Evolutionary conservation across 2,797 vertebrate species (phyloP), one percentile per base, ranked within the genome.

Genomic region (Sebastes hopkinsi): DNA sequence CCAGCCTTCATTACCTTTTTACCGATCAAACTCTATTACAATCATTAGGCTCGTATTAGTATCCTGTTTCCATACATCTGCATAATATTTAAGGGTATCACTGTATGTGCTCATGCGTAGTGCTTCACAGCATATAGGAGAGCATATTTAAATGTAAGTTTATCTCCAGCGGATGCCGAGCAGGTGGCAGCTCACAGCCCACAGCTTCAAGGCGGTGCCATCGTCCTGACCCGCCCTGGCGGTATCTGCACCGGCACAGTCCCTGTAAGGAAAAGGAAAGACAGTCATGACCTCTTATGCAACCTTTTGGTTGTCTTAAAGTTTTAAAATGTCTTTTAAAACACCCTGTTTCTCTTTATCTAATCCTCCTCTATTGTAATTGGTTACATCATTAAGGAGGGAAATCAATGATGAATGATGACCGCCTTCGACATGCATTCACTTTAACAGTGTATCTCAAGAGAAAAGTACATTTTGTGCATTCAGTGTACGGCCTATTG

Each of bases 181-280:
- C 83, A 95, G 81, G 68, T 92, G 92, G 89, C 95, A 96, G 93
- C 96, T 96, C 64, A 92, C 85, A 50, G 92, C 91, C 95, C 95
- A 96, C 81, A 96, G 88, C 80, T 93, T 95, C 16, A 93, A 72
- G 25, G 95, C 93, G 0, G 91, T 89, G 52, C 88, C 87, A 3
- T 95, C 89, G 18, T 96, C 95, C 77, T 85, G 89, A 27, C 90
- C 95, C 0, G 94, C 94, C 62, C 87, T 90, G 87, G 80, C 92
- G 69, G 65, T 80, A 1, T 80, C n/a, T 3, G 86, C 72, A 4
- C 2, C 13, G 23, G 86, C 87, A 82, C 95, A 96, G 88, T 94
- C 77, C 71, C 95, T 96, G 89, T 14, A 5, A 30, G 20, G 12
- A 5, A 5, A 54, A 27, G 65, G 2, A 4, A 46, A 36, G 10